Evolutionary conservation across 2,888 invertebrate genomes (phyloP).

Genomic region (Uloborus plumipes): DNA sequence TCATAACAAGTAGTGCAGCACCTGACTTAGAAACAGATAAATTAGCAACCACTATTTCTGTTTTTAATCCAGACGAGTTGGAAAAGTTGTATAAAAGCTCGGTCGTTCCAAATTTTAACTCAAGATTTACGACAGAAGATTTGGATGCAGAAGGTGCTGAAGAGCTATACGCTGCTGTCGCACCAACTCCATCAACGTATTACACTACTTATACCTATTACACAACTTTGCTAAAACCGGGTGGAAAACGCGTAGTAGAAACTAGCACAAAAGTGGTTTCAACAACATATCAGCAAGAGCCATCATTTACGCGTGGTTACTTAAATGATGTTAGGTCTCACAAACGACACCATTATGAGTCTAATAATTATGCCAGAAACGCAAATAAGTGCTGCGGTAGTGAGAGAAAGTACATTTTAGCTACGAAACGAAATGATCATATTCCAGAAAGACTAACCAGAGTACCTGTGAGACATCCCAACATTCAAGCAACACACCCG

Average conservation of each 20-base stretch:
- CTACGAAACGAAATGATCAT: constrained; percentile 38
- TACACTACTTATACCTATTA: constrained; percentile 58
- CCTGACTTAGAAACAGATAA: too few species aligned
- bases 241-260: constrained; percentile 78
- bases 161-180: constrained; percentile 16
- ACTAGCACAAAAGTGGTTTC: constrained; percentile 48
- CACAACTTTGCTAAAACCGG: constrained; percentile 81
- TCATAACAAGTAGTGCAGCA: too few species aligned
- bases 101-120: neutral
- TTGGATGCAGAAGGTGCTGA: constrained; percentile 53
- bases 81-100: too few species aligned
- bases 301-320: neutral
- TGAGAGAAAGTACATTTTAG: neutral
- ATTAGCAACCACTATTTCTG: too few species aligned
- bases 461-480: too few species aligned
- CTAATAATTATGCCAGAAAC: too few species aligned
- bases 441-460: constrained; percentile 12
- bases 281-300: constrained; percentile 27
- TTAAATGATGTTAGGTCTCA: neutral
- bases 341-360: too few species aligned
- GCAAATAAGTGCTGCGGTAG: constrained; percentile 18
- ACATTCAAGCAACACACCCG: neutral
- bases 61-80: too few species aligned
- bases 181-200: constrained; percentile 41
- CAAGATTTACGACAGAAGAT: constrained; percentile 8